Evolutionary conservation across 2,797 vertebrate species (phyloP), one percentile per base, ranked within the genome.

Genomic region (Enteromius viviparus): DNA sequence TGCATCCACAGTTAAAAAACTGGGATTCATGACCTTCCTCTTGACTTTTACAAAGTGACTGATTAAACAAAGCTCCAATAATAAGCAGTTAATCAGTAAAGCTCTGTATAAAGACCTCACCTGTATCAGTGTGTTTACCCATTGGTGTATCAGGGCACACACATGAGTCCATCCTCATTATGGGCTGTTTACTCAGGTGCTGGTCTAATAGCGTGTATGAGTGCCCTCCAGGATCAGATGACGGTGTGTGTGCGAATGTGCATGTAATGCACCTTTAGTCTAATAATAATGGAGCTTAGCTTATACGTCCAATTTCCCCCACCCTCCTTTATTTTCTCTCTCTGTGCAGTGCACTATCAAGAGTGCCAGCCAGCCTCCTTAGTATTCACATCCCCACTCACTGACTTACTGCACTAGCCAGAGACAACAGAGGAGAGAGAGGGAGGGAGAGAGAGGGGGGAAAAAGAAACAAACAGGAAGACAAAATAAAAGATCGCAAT

Each of bases 361-460:
- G 90, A 90, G 92, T 93, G 92, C 92, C 90, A 90, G 90, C 89
- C 87, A 87, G 83, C 88, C 92, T 95, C 88, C 90, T 95, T 94
- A 93, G 94, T 95, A 95, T 95, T 95, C 95, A 90, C 89, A 92
- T 89, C 93, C 90, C 89, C 92, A 92, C 93, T 85, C 91, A 88
- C 91, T 94, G 94, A 94, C 92, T 95, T 94, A 94, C 92, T 85
- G 87, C 86, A 84, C 88, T 84, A 85, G 84, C 85, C 82, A 76
- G 76, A 87, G 81, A 88, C 83, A 86, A 76, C 45, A 70, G 55
- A 62, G 69, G 75, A 45, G 45, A 76, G 80, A 74, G 77, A 79
- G 77, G 84, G 66, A 49, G 81, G 86, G 60, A 60, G 78, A 81
- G 49, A 68, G 76, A 82, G 68, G 55, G 82, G 78, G 60, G 49